These are phyloP conservation scores for Xestoiulus laeticollis DNA, from an alignment of 2,888 invertebrate genomes.

Conservation along the genomic window DNA sequence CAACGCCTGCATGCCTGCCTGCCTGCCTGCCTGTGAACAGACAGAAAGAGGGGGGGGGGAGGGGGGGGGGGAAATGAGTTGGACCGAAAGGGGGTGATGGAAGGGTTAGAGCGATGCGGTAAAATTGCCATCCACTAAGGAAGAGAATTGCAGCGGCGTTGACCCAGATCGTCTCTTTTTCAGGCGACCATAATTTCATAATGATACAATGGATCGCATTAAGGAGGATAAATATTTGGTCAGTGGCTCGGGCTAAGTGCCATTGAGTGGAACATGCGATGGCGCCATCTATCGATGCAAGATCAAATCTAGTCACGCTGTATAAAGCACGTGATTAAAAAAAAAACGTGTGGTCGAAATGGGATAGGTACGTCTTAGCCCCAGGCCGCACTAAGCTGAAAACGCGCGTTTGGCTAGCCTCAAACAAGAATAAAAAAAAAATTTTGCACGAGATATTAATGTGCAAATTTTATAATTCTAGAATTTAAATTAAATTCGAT, in stretches of 20 bases:
- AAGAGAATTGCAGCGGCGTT: not conserved
- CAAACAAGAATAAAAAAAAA: too few relatives aligned
- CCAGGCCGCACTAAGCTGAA: too few relatives aligned
- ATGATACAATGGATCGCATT: constrained; percentile 24
- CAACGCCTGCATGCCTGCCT: too few relatives aligned
- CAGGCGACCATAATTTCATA: constrained; percentile 9
- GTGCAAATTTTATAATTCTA: too few relatives aligned
- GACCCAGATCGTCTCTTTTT: not conserved
- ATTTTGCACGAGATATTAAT: too few relatives aligned
- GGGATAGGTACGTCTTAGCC: too few relatives aligned
- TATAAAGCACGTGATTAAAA: too few relatives aligned
- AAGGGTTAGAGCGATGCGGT: not conserved
- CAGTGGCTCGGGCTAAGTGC: constrained; percentile 7
- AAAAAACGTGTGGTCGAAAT: too few relatives aligned
- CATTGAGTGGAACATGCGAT: not conserved
- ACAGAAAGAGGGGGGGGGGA: constrained; percentile 24
- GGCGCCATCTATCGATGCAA: not conserved
- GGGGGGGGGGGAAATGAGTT: not conserved
- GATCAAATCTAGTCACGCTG: too few relatives aligned
- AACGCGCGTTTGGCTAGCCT: too few relatives aligned
- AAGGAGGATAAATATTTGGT: constrained; percentile 27
- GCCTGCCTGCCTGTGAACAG: not conserved
- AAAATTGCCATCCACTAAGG: not conserved
- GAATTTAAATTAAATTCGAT: too few relatives aligned
- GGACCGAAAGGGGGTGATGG: not conserved